These are phyloP conservation scores for Nesoenas mayeri DNA, from an alignment of 2,113 vertebrate species.

Conservation along the genomic window DNA sequence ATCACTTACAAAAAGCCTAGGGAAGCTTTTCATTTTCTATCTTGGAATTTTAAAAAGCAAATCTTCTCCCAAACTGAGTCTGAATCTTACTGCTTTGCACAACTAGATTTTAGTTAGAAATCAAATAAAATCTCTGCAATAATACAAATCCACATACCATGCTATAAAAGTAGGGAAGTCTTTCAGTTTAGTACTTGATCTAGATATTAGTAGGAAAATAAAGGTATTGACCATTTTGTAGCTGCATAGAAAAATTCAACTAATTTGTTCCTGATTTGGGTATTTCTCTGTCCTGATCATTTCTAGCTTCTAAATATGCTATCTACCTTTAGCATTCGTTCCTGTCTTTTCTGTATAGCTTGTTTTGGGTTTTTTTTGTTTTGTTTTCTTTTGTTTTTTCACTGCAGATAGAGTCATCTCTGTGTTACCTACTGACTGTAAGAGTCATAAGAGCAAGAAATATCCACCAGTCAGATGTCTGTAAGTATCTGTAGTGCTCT, in stretches of 20 bases:
- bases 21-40: background rate
- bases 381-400: background rate
- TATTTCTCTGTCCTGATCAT: background rate
- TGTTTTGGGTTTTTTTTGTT: background rate
- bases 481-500: slow-evolving; percentile 33
- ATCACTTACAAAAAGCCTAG: background rate
- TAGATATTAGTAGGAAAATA: background rate
- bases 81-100: background rate
- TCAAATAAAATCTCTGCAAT: background rate
- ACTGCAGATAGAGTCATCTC: slow-evolving; percentile 34
- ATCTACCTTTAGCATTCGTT: background rate
- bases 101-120: background rate
- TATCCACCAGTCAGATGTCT: slow-evolving; percentile 43
- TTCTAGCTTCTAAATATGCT: background rate
- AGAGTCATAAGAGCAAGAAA: slow-evolving; percentile 68
- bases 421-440: slow-evolving; percentile 59
- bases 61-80: background rate
- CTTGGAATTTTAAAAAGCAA: background rate
- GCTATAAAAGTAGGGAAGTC: background rate
- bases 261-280: background rate
- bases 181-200: background rate
- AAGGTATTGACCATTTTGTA: background rate
- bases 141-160: background rate
- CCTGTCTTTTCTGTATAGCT: background rate
- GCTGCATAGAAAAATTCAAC: background rate